Base-by-base conservation (phyloP, 2,888 invertebrate genomes). In the Ophraella communa region DNA sequence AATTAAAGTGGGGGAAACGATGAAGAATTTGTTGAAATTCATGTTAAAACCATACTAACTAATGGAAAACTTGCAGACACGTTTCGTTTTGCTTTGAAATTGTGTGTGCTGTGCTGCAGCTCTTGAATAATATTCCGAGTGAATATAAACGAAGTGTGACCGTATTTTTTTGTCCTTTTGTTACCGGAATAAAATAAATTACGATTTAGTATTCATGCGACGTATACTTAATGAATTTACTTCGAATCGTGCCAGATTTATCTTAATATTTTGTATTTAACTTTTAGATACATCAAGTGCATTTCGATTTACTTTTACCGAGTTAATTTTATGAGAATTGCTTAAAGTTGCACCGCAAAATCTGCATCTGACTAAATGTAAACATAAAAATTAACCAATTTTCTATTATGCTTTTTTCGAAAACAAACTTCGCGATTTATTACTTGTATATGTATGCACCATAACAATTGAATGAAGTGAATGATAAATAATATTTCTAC, bases 401-500 rank as follows among this genome's bases (percentile, higher is more conserved):
- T 35, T 35, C 4, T 4, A 11, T 35, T n/a, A n/a, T 35, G n/a
- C n/a, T 11, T 35, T 35, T 35, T 35, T 35, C n/a, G n/a, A 35
- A 35, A 35, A 35, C n/a, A 35, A 35, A 14, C n/a, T 35, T 35
- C n/a, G 1, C n/a, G 3, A 35, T 35, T 35, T 35, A 35, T 35
- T 14, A 14, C 35, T 35, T 35, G n/a, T n/a, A 45, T 20, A 45
- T 21, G 45, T n/a, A n/a, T 45, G 21, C n/a, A 45, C 20, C 18
- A 45, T 20, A 20, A 45, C 45, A 21, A 45, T 45, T n/a, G n/a
- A 21, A 45, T 20, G 8, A 20, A 21, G 20, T 21, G 20, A 21
- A 45, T 21, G 20, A 45, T 45, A 45, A 45, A 45, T 42, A 18
- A 42, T 45, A 45, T 21, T 45, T 45, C 45, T 10, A 45, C 21